These are phyloP conservation scores for Arge pagana DNA, from an alignment of 2,888 invertebrate species.

Conservation along the genomic window DNA sequence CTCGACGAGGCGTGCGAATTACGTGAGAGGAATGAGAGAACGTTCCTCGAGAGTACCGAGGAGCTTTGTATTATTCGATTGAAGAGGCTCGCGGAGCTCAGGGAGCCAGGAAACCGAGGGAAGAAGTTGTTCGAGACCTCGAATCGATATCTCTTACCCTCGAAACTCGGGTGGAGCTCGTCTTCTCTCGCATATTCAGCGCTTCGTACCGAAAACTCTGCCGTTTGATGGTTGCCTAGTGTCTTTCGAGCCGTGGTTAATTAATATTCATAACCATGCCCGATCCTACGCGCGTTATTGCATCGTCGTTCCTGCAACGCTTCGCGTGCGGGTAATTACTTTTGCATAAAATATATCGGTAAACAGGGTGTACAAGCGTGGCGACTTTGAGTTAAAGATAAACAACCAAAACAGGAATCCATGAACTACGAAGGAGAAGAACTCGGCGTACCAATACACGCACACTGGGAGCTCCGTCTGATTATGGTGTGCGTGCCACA, in stretches of 20 bases:
- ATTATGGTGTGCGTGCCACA: no score
- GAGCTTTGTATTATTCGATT: constrained; percentile 17
- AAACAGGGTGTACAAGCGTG: constrained; percentile 12
- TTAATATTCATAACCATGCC: constrained; percentile 43
- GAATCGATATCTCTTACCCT: constrained; percentile 16
- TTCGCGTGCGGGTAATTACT: constrained; percentile 10
- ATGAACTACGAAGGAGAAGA: constrained; percentile 36
- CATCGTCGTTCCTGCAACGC: background rate
- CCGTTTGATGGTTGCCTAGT: constrained; percentile 47
- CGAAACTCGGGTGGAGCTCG: constrained; percentile 2
- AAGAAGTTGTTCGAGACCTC: no score
- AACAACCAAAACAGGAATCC: constrained; percentile 49
- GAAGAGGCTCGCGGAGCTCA: constrained; percentile 11
- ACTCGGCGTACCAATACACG: constrained; percentile 3
- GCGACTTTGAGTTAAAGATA: constrained; percentile 39
- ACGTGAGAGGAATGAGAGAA: background rate
- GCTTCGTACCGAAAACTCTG: constrained; percentile 31
- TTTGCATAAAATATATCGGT: constrained; percentile 21
- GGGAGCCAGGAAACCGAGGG: constrained; percentile 12
- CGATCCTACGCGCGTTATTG: background rate
- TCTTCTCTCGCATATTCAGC: constrained; percentile 4
- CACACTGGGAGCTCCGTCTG: background rate
- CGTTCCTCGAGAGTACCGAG: background rate
- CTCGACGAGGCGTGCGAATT: background rate
- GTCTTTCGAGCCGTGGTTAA: constrained; percentile 46